Conservation (phyloP, 2,113 vertebrate species). For the Rhabdornis inornatus region DNA sequence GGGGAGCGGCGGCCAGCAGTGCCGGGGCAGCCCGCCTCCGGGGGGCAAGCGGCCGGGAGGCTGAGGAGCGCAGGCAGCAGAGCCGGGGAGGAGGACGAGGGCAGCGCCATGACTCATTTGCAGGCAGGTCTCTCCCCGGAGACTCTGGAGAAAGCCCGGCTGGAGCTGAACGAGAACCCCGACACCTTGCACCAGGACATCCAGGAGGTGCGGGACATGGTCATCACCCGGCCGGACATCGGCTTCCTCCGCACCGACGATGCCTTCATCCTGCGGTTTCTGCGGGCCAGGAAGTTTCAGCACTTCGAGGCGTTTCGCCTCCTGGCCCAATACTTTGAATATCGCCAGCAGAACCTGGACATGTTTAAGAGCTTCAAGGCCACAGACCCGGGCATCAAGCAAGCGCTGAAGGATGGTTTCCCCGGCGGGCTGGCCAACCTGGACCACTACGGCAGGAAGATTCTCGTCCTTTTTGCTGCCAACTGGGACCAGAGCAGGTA, state of each 20-base stretch:
- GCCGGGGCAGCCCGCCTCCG: not conserved
- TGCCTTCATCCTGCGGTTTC: constrained; percentile 94
- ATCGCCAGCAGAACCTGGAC: constrained; percentile 97
- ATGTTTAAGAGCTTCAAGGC: constrained; percentile 99
- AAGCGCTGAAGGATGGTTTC: constrained; percentile 96
- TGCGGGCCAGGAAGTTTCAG: constrained; percentile 96
- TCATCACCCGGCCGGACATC: constrained; percentile 97
- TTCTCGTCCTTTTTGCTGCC: constrained; percentile 94
- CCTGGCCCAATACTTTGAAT: constrained; percentile 97
- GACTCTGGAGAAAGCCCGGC: constrained; percentile 97
- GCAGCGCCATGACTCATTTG: constrained; percentile 91
- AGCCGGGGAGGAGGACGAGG: not conserved
- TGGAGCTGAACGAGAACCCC: constrained; percentile 96
- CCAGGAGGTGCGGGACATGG: constrained; percentile 98
- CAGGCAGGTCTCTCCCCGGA: constrained; percentile 96
- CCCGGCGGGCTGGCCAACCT: constrained; percentile 93
- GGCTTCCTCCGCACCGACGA: constrained; percentile 98
- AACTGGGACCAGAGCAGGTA: constrained; percentile 99
- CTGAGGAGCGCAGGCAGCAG: not conserved
- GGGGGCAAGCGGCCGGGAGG: not conserved
- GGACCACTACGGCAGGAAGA: constrained; percentile 95
- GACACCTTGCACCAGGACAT: constrained; percentile 98
- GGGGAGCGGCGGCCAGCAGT: not conserved
- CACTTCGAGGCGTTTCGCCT: constrained; percentile 97
- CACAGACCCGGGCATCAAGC: constrained; percentile 97